Base-by-base conservation (phyloP, 2,113 vertebrate genomes). In the Phocoena sinus region DNA sequence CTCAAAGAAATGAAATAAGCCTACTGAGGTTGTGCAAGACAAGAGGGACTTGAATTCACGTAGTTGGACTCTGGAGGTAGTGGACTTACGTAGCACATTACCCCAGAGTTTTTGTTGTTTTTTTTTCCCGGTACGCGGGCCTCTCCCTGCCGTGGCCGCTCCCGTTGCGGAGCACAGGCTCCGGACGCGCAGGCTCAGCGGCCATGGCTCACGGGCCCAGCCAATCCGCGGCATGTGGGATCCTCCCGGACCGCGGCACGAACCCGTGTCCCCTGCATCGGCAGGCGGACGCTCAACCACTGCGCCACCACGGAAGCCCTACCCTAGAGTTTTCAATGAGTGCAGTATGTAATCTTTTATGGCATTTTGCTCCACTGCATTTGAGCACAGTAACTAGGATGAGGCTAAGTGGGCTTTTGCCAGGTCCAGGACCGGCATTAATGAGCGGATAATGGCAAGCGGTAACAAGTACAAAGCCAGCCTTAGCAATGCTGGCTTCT, bases 401-500 rank as follows among this genome's bases (percentile, higher is more conserved):
- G 91, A 83, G 95, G 88, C 31, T 15, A 4, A 58, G 20, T 36
- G 28, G 85, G 67, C 36, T 89, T 95, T 79, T 96, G 82, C 73
- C 73, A 91, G 56, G 41, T 80, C 84, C 31, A 70, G 94, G 89
- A 89, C 62, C 11, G 41, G 62, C 68, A 21, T 89, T 96, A 89
- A 94, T 79, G 96, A 89, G 41, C 1, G 0, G 73, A 79, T 74
- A 91, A 96, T 86, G 68, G 41, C 2, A 8, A 79, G 3, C 4
- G 68, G 41, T 93, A 83, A 92, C 80, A 83, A 92, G 38, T 36
- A 63, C 92, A 74, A 92, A 83, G 60, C 68, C 44, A 33, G 21
- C 68, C 82, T 95, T 70, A 93, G 74, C 79, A 28, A 15, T 10
- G 50, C 58, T 93, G 82, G 95, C 65, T 93, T 92, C 87, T 84